Conservation (phyloP, 2,888 invertebrate genomes). For the Heliconius erato region DNA sequence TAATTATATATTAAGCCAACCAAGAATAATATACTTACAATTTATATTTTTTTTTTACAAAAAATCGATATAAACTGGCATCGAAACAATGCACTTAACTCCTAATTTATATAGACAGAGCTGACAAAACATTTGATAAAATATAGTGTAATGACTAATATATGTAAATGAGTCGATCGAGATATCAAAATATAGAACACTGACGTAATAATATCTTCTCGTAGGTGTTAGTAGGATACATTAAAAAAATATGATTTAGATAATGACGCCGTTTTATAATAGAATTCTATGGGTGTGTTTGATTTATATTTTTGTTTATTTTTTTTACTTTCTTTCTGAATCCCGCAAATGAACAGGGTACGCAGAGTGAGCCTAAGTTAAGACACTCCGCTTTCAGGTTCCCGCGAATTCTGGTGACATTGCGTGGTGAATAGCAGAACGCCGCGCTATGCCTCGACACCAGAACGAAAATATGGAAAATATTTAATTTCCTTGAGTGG, state of each 20-base stretch:
- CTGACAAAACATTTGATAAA: constrained; percentile 30
- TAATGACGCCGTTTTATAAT: background rate
- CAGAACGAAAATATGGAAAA: no score
- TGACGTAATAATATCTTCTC: constrained; percentile 38
- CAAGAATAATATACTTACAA: background rate
- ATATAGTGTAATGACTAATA: constrained; percentile 25
- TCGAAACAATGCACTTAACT: background rate
- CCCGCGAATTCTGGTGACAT: no score
- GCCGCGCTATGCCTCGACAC: no score
- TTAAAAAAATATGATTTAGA: background rate
- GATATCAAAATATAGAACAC: constrained; percentile 40
- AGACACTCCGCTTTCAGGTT: no score
- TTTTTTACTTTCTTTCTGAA: no score
- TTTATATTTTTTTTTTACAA: background rate
- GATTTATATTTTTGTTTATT: no score
- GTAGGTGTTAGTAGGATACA: constrained; percentile 36
- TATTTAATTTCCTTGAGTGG: no score
- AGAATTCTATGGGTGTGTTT: background rate
- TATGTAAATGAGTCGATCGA: constrained; percentile 29
- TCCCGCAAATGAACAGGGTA: no score
- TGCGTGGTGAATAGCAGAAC: no score
- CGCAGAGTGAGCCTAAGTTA: no score
- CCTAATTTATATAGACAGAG: constrained; percentile 14
- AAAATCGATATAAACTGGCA: background rate
- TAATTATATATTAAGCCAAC: background rate